A percentile compares a stretch with the other conserved stretches of the same genome.
phyloP scores from a whole-genome alignment of 1,140 invertebrate species.

The Rhyacophila brunnea region DNA sequence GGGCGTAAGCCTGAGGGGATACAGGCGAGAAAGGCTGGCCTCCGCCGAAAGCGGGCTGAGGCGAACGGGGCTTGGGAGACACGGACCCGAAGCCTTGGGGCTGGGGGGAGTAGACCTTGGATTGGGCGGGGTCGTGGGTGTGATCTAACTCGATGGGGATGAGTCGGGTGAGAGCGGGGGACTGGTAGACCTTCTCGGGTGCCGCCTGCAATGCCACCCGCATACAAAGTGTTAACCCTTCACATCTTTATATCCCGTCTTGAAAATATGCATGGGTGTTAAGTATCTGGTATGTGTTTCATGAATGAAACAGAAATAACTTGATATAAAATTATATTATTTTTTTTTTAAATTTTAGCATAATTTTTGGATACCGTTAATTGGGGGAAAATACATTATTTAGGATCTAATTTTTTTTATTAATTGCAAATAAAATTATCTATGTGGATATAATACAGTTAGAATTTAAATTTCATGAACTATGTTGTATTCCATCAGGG shows the following conservation, averaged over 20 bases:
- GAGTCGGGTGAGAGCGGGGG: constrained; percentile 28
- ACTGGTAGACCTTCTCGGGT: constrained; percentile 29
- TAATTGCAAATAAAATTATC: too few relatives aligned
- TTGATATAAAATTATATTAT: too few relatives aligned
- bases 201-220: constrained; percentile 34
- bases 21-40: background rate
- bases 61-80: background rate
- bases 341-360: too few relatives aligned
- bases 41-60: background rate
- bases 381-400: too few relatives aligned
- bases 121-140: constrained; percentile 16
- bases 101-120: constrained; percentile 21
- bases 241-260: background rate
- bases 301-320: too few relatives aligned
- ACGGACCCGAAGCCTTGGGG: background rate
- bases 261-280: background rate
- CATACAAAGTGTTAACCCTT: constrained; percentile 7
- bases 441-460: too few relatives aligned
- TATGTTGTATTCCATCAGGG: too few relatives aligned
- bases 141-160: constrained; percentile 22
- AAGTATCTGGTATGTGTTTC: too few relatives aligned
- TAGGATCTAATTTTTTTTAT: too few relatives aligned
- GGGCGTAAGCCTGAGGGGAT: constrained; percentile 22
- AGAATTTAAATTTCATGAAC: too few relatives aligned
- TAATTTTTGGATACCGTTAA: too few relatives aligned